Conservation (phyloP, 1,140 invertebrate species). For the Dryas iulia region DNA sequence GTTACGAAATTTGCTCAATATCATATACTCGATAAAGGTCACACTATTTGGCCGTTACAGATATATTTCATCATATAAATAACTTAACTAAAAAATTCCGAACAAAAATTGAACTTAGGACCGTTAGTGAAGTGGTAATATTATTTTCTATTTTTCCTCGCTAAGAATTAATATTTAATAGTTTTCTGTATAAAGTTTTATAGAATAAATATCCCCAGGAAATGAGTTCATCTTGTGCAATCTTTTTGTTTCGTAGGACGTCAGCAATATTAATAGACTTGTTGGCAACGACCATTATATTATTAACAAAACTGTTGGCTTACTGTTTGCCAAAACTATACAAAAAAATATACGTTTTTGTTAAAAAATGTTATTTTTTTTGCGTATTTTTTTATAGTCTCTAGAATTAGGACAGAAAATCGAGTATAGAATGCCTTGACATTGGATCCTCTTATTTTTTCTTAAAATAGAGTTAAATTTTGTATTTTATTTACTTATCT, state of each 20-base stretch:
- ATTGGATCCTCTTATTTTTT: too few species aligned
- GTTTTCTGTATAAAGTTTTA: conserved; percentile 8
- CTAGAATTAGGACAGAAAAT: too few species aligned
- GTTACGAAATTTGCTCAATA: conserved; percentile 23
- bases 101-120: too few species aligned
- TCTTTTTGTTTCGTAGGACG: conserved; percentile 1
- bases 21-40: conserved; percentile 19
- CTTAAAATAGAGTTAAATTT: neutral
- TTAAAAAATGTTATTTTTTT: neutral
- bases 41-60: neutral
- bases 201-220: conserved; percentile 15
- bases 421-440: neutral
- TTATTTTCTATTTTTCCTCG: neutral
- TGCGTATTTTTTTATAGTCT: neutral
- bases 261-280: conserved; percentile 22
- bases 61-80: neutral
- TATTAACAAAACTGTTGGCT: neutral
- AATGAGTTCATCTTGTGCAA: conserved; percentile 11
- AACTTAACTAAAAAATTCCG: too few species aligned
- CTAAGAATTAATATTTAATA: neutral
- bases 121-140: neutral
- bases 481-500: neutral
- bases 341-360: neutral
- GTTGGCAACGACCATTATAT: conserved; percentile 21
- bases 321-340: neutral